Evolutionary conservation across 2,888 invertebrate genomes (phyloP), one percentile per base, ranked within the genome.

Genomic region (Xestia xanthographa): DNA sequence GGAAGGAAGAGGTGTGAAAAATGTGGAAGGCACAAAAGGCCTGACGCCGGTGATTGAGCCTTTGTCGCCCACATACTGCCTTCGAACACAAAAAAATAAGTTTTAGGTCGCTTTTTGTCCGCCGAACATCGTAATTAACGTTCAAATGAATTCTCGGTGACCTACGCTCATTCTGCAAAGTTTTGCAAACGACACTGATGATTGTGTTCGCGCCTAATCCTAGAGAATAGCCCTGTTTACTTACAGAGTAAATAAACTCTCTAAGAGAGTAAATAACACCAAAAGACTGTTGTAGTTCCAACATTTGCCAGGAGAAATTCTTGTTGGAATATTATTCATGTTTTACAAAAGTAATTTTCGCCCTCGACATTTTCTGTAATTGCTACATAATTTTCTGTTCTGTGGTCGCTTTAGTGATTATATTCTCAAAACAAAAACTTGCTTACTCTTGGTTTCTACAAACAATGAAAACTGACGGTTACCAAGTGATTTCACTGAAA

Each of bases 361-460:
- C 66, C 41, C 74, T 65, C 77, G 63, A 83, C 83, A 85, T 83
- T 86, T 89, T 84, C 77, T 83, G 86, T 89, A 89, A 92, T 90
- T 84, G 79, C 83, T 72, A 79, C 82, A 88, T 86, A 88, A 90
- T 91, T 90, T 86, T 87, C 75, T 68, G 75, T 86, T 79, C 83
- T 81, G 74, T 70, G 81, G 78, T 77, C 72, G 79, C 66, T 81
- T 82, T 83, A 63, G 84, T 86, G 85, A 84, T 88, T 82, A 83
- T 83, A 72, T 87, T 83, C 74, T 78, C 60, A 22, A 43, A 85
- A 83, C 70, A 85, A 86, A 80, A 80, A 63, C 70, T 82, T 81
- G 80, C 77, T 78, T 72, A 75, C 74, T n/a, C n/a, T n/a, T n/a
- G 72, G 63, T 77, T 77, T 72, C 66, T 53, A 56, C 56, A 72